Evolutionary conservation across 2,113 vertebrate genomes (phyloP), one percentile per base, ranked within the genome.

Genomic region (Telmatochromis sp.): DNA sequence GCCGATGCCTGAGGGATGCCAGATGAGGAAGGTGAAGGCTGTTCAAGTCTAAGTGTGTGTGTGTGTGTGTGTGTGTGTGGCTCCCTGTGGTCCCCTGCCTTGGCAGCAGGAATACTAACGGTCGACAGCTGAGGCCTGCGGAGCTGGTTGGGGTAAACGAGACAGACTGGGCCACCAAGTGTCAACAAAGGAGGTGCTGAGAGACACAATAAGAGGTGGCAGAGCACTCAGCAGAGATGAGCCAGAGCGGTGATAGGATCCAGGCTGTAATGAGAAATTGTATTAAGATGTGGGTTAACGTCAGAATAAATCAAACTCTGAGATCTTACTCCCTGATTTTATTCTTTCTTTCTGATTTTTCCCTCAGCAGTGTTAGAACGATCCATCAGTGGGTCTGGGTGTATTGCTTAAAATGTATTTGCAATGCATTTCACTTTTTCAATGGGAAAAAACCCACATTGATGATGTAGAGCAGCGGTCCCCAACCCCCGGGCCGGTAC

Each of bases 121-220:
- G 63, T 86, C 68, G 12, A 89, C 93, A 93, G 92, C 94, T 94
- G 94, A 93, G 90, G 84, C 91, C 85, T 28, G 40, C 73, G 81
- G 90, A 23, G 17, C 87, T 80, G 82, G 84, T 81, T 23, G 63
- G 45, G 58, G 86, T 83, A 87, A 85, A 79, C 2, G 53, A 82
- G 80, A 82, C 60, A 47, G 89, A 89, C 9, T 14, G 55, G 73
- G 85, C 80, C 28, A 15, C 81, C 35, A 23, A 49, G 60, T 51
- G 85, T 85, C 79, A 91, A 91, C 88, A 92, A 86, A 90, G 88
- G 58, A 83, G 70, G 21, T 8, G 54, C 60, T 83, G 75, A 81
- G 85, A 60, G 85, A 23, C 49, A 19, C 57, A 82, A 23, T 37
- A 26, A 58, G 90, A 79, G 81, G 82, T 17, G 87, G 49, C 70